These are phyloP conservation scores for Chondrilla cf. caribensis DNA, from an alignment of 37 sponge, comb jelly and placozoan genomes.

Conservation along the genomic window DNA sequence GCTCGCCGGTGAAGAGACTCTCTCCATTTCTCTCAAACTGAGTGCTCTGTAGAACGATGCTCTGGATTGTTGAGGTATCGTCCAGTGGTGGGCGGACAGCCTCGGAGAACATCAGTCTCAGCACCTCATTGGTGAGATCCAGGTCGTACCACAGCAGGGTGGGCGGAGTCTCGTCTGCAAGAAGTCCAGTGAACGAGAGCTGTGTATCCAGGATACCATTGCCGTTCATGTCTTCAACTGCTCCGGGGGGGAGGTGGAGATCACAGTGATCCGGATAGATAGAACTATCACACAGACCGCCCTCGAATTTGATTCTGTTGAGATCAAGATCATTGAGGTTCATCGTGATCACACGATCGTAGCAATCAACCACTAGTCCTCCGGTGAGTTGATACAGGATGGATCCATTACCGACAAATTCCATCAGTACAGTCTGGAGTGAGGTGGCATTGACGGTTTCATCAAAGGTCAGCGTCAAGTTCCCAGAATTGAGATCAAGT, in stretches of 20 bases:
- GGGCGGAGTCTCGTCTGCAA: conserved; percentile 56
- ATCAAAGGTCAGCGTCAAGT: conserved; percentile 75
- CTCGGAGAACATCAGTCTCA: conserved; percentile 84
- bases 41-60: conserved; percentile 50
- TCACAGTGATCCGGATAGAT: conserved; percentile 32
- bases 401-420: conserved; percentile 4
- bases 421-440: conserved; percentile 35
- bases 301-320: conserved; percentile 57
- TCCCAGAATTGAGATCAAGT: conserved; percentile 77
- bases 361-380: conserved; percentile 71
- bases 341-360: conserved; percentile 51
- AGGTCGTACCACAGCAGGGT: conserved; percentile 75
- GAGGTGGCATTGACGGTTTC: conserved; percentile 80
- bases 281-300: conserved; percentile 29
- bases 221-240: conserved; percentile 74
- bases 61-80: background rate
- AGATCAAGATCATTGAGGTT: conserved; percentile 74
- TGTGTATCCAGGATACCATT: conserved; percentile 25
- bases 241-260: conserved; percentile 27
- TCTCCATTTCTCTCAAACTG: conserved; percentile 56
- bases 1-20: conserved; percentile 18
- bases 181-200: conserved; percentile 10
- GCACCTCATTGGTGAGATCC: conserved; percentile 64
- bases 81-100: conserved; percentile 18
- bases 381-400: conserved; percentile 52